Percentiles rank a stretch among this genome's conserved stretches.
These are phyloP conservation scores for Pelvicachromis taeniatus DNA, from an alignment of 2,113 vertebrate genomes.

Conservation along the genomic window DNA sequence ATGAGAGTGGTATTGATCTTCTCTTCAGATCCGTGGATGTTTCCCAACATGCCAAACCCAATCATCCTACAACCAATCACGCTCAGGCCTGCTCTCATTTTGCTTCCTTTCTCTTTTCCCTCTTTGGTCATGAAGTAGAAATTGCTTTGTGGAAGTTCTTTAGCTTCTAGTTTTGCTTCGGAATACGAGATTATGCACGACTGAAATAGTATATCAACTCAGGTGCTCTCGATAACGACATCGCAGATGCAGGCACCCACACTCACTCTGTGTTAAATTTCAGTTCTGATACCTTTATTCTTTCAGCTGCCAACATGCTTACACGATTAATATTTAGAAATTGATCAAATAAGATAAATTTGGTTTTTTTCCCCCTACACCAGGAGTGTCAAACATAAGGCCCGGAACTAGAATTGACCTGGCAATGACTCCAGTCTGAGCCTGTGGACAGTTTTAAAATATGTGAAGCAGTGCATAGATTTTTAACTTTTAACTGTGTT, in stretches of 20 bases:
- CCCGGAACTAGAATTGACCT: neutral
- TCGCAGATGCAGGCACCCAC: neutral
- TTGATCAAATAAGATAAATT: neutral
- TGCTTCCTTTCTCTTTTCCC: neutral
- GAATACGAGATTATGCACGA: neutral
- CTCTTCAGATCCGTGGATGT: neutral
- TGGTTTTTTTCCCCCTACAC: rapidly evolving
- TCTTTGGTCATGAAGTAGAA: neutral
- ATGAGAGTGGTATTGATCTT: neutral
- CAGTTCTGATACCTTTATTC: neutral
- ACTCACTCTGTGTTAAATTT: neutral
- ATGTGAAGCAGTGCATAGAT: neutral
- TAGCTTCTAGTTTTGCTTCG: neutral
- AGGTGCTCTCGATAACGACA: neutral
- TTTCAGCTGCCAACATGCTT: neutral
- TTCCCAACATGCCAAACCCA: neutral
- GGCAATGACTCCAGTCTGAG: neutral
- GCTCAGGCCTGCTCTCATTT: neutral
- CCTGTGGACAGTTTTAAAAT: neutral
- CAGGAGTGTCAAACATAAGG: neutral
- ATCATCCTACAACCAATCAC: neutral
- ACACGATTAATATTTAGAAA: neutral
- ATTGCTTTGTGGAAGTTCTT: neutral
- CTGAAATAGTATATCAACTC: neutral
- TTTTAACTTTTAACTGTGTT: neutral